Evolutionary conservation across 2,888 invertebrate genomes (phyloP).

Genomic region (Trachelus iudaicus): DNA sequence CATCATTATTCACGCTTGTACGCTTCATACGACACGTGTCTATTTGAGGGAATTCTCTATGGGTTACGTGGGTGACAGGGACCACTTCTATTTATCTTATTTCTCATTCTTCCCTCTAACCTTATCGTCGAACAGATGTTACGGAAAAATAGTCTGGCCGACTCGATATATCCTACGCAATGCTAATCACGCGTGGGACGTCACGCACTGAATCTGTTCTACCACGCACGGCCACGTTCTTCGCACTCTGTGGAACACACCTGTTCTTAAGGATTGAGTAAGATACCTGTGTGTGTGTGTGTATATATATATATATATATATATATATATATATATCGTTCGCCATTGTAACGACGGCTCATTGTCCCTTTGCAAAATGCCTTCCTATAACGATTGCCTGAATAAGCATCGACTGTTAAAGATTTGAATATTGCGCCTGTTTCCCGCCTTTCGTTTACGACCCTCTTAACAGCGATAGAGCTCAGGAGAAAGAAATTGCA

Average conservation of each 20-base stretch:
- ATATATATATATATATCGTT: slow-evolving; percentile 22
- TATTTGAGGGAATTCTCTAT: not conserved
- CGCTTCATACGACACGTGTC: not conserved
- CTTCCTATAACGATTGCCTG: not conserved
- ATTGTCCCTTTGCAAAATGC: not conserved
- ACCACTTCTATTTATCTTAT: not conserved
- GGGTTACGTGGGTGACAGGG: not conserved
- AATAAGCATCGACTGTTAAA: not conserved
- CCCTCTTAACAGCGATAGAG: not conserved
- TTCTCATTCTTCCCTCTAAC: not conserved
- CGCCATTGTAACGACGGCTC: slow-evolving; percentile 25
- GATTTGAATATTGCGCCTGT: not conserved
- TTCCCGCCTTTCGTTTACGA: not conserved
- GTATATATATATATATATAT: slow-evolving; percentile 12
- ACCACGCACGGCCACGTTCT: slow-evolving; percentile 25
- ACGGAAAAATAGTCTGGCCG: not conserved
- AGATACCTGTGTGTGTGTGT: slow-evolving; percentile 16
- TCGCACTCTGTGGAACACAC: slow-evolving; percentile 32
- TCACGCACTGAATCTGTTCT: slow-evolving; percentile 31
- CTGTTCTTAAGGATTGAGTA: slow-evolving; percentile 33
- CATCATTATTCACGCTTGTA: not conserved
- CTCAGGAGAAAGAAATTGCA: not conserved
- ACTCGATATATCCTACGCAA: slow-evolving; percentile 31
- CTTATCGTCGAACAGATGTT: not conserved
- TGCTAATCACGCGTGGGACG: slow-evolving; percentile 44